phyloP scores from a whole-genome alignment of 2,888 invertebrate genomes.

The Limenitis camilla region DNA sequence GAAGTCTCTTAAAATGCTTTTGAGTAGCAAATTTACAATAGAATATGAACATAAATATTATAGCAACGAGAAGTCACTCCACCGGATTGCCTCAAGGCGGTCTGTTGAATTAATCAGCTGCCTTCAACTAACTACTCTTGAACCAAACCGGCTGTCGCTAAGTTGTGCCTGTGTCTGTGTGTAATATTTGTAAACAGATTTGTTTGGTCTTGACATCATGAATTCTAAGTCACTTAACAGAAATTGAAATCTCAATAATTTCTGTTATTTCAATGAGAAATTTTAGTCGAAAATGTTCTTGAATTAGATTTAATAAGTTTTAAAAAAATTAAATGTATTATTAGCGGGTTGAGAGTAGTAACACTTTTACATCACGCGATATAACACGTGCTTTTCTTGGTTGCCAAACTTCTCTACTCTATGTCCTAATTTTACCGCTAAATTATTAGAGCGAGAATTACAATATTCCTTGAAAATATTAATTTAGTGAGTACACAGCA shows the following conservation, averaged over 20 bases:
- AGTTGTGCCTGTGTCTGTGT: background rate
- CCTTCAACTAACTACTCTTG: conserved; percentile 1
- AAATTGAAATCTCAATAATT: no score
- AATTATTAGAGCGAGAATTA: conserved; percentile 5
- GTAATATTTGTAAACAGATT: no score
- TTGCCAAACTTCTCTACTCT: conserved; percentile 14
- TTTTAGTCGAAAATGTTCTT: background rate
- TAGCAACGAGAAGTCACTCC: conserved; percentile 11
- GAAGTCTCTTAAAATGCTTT: no score
- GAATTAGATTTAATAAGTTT: background rate
- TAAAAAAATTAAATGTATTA: background rate
- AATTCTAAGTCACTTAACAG: no score
- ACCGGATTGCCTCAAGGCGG: conserved; percentile 5
- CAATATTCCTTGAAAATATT: background rate
- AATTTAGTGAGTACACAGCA: no score
- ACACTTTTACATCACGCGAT: conserved; percentile 6
- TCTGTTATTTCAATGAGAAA: background rate
- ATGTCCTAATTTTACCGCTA: conserved; percentile 7
- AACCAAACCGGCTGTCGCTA: background rate
- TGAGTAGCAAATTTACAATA: conserved; percentile 14
- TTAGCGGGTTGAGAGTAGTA: conserved; percentile 7
- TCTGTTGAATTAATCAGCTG: conserved; percentile 8
- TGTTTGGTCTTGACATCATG: no score
- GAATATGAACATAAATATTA: conserved; percentile 18
- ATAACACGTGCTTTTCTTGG: conserved; percentile 10